These are phyloP conservation scores for Holacanthella duospinosa DNA, from an alignment of 2,888 invertebrate genomes.

Conservation along the genomic window DNA sequence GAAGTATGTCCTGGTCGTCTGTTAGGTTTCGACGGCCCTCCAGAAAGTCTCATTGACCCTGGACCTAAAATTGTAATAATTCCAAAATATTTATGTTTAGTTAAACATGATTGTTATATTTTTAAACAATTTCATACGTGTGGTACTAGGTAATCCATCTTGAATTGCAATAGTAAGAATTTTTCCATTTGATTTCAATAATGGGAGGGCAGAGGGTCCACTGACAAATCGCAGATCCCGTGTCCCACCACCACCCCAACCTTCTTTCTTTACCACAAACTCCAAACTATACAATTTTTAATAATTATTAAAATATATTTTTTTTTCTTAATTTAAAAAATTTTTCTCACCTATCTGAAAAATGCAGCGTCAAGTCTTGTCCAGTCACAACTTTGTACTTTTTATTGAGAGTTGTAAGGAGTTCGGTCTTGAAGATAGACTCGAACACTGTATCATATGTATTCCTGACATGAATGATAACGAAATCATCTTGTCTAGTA, in stretches of 20 bases:
- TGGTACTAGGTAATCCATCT: conserved; percentile 46
- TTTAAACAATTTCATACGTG: conserved; percentile 42
- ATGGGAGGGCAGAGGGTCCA: conserved; percentile 42
- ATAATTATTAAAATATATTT: no score
- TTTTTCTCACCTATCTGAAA: conserved; percentile 49
- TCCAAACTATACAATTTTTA: conserved; percentile 51
- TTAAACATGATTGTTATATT: no score
- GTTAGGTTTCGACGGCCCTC: no score
- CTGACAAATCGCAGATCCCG: conserved; percentile 47
- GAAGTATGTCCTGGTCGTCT: no score
- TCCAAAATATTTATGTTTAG: no score
- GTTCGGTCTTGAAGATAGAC: conserved; percentile 56
- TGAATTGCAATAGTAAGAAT: conserved; percentile 49
- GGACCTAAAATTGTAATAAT: conserved; percentile 4
- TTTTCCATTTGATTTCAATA: conserved; percentile 48
- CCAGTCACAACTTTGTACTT: conserved; percentile 42
- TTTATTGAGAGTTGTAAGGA: conserved; percentile 49
- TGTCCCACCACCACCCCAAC: conserved; percentile 53
- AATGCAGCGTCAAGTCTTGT: conserved; percentile 45
- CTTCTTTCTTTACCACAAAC: conserved; percentile 54
- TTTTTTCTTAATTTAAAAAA: no score
- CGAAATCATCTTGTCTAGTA: conserved; percentile 51
- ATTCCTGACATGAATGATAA: conserved; percentile 51
- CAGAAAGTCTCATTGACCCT: conserved; percentile 3
- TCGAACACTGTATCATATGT: conserved; percentile 56